phyloP scores from a whole-genome alignment of 2,888 invertebrate genomes.

The Gisinianus flammeolus region DNA sequence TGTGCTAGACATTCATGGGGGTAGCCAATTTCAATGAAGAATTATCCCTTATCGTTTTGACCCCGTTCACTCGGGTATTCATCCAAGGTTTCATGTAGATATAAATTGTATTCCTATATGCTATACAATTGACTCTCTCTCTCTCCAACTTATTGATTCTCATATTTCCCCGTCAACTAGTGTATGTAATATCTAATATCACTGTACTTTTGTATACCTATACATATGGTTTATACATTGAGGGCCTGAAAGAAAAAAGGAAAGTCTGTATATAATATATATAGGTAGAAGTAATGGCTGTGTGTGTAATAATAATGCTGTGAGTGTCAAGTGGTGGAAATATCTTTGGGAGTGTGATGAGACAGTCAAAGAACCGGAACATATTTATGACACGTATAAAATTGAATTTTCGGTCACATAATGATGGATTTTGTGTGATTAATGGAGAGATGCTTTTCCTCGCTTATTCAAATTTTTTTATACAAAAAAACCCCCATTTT shows the following conservation, averaged over 20 bases:
- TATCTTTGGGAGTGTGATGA: slow-evolving; percentile 11
- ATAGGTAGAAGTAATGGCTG: too few species aligned
- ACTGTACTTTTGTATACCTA: neutral
- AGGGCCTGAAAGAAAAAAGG: neutral
- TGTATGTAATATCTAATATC: neutral
- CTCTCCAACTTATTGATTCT: too few species aligned
- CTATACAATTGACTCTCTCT: too few species aligned
- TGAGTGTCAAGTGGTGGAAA: neutral
- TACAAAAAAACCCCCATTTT: neutral
- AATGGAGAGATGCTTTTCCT: slow-evolving; percentile 25
- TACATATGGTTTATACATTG: neutral
- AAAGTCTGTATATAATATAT: neutral
- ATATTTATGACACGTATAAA: slow-evolving; percentile 40
- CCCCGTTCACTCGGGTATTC: too few species aligned
- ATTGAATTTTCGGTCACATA: slow-evolving; percentile 40
- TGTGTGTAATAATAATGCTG: too few species aligned
- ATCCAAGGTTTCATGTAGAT: too few species aligned
- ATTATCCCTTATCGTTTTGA: too few species aligned
- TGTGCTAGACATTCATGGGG: too few species aligned
- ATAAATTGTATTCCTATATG: too few species aligned
- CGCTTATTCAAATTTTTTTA: slow-evolving; percentile 3
- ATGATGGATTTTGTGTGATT: slow-evolving; percentile 41
- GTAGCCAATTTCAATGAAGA: too few species aligned
- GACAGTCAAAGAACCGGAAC: slow-evolving; percentile 30
- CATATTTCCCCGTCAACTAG: neutral